Base-by-base conservation (phyloP, 2,113 vertebrate genomes). In the Stigmatopora argus region DNA sequence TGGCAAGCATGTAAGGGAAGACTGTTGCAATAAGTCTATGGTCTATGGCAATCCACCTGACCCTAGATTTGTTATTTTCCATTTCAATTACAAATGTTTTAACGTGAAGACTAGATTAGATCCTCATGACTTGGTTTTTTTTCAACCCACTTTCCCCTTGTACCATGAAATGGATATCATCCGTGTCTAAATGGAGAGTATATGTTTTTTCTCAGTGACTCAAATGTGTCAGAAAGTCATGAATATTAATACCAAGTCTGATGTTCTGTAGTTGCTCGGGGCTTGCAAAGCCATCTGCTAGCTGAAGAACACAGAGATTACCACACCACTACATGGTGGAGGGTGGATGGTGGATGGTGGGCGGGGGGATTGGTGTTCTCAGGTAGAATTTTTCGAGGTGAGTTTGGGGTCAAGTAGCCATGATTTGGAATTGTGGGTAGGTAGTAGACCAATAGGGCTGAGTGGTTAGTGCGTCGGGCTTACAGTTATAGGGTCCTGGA, bases 231-330 rank as follows among this genome's bases (percentile, higher is more conserved):
- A 51, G 75, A 67, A 58, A 52, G 52, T 80, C 65, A 83, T 87
- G 71, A 85, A 90, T 88, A 86, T 85, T 84, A 78, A 87, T 77
- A 44, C 14, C 59, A 60, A 44, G 58, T 75, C 67, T 74, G 77
- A 76, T 76, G 68, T 86, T 70, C 52, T 57, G 74, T 64, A 70
- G 58, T 69, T 73, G 72, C 61, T 53, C 61, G 64, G 58, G 65
- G 71, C 65, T 73, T 69, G 56, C 63, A 66, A 66, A 74, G 52
- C 77, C 78, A 82, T 77, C 72, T 80, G 75, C 45, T 78, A 78
- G 62, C 59, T 58, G 65, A 60, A 66, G 53, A 56, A 63, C 53
- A 67, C 57, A 73, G 19, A 72, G 73, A 75, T 84, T 86, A 81
- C 26, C 26, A 31, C 31, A 68, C 57, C 26, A 51, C 65, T 75